Base-by-base conservation (phyloP, 2,113 vertebrate genomes). In the Cettia cetti region DNA sequence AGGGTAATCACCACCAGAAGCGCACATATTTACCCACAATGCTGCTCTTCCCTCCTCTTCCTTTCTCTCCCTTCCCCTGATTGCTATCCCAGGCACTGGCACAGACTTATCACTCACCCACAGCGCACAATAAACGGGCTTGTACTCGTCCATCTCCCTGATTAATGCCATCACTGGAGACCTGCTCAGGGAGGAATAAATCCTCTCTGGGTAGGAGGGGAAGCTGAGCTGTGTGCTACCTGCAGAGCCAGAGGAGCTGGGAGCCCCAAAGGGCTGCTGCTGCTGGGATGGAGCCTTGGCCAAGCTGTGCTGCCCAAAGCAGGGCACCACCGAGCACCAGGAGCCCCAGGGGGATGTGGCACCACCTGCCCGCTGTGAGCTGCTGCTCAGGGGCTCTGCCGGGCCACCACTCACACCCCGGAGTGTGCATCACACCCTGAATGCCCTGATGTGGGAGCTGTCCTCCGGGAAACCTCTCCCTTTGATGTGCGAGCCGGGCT, bases 1-100 rank as follows among this genome's bases (percentile, higher is more conserved):
- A 94, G 80, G 89, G 86, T 93, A 86, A 92, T 97, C 54, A 86
- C 87, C 74, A 92, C 74, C 93, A 84, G 95, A 89, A 94, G 88
- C 2, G 5, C 77, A 57, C 45, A 39, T 45, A 39, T 93, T 97
- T 79, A 76, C 95, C 96, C 94, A 87, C 75, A 81, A 35, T 56
- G 40, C 95, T 79, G 82, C 71, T 91, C 83, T 93, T 54, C 80
- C 28, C 56, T 77, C 42, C 53, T 80, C 42, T 61, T 72, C 82
- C 65, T 37, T 35, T 6, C 1, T 1, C 59, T 88, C 28, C 70
- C 76, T 72, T 75, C 83, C 68, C 81, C 77, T 82, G 95, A 94
- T 92, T 83, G 78, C 82, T 54, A 23, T 92, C 79, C 69, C 70
- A 31, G 39, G 49, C 91, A 49, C 27, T 12, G 0, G 81, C 42